Conservation (phyloP, 1,140 invertebrate species). For the Artemia franciscana region DNA sequence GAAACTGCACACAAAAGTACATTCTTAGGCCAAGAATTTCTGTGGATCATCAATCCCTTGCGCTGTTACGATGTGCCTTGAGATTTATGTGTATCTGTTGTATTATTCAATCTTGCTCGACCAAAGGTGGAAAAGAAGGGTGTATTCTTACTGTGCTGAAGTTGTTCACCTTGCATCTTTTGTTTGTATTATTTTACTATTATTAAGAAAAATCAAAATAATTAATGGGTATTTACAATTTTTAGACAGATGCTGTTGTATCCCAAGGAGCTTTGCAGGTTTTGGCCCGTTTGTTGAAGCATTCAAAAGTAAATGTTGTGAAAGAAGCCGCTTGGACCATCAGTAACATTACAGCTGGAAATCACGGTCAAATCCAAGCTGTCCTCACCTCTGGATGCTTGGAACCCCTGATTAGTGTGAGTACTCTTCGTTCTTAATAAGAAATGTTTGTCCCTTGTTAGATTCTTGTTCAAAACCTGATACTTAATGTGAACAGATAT, state of each 20-base stretch:
- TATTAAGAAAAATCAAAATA: not conserved
- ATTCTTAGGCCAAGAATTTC: too few species aligned
- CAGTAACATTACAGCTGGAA: constrained; percentile 59
- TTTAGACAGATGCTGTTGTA: constrained; percentile 73
- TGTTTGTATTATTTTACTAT: not conserved
- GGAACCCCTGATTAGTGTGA: constrained; percentile 37
- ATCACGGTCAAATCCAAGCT: constrained; percentile 40
- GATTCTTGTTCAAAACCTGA: too few species aligned
- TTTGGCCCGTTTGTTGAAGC: constrained; percentile 43
- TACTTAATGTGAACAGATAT: too few species aligned
- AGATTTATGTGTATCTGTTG: too few species aligned
- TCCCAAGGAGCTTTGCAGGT: constrained; percentile 45
- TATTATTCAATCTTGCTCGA: too few species aligned
- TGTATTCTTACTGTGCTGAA: not conserved
- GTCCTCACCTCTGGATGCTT: constrained; percentile 46
- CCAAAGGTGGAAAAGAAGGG: too few species aligned
- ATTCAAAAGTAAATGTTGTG: constrained; percentile 48
- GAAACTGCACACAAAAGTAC: too few species aligned
- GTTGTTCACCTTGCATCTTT: not conserved
- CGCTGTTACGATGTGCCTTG: too few species aligned
- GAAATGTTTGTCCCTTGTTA: too few species aligned
- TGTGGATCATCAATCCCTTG: too few species aligned
- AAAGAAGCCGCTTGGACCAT: constrained; percentile 65
- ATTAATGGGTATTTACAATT: not conserved
- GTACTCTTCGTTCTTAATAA: too few species aligned